Evolutionary conservation across 2,888 invertebrate species (phyloP).

Genomic region (Oxytorus armatus): DNA sequence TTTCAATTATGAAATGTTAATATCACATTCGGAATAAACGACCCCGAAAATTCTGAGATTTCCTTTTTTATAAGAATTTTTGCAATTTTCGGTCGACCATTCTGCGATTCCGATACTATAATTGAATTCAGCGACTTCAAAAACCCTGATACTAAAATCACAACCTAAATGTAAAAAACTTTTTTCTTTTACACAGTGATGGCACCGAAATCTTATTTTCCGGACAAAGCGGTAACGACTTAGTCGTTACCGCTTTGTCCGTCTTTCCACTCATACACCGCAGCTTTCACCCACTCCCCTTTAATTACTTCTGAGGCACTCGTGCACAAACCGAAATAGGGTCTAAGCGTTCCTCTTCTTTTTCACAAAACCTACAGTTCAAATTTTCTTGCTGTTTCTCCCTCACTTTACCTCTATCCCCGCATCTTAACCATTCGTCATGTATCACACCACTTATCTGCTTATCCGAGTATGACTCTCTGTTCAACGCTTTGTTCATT

Average conservation of each 20-base stretch:
- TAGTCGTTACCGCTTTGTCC: conserved; percentile 23
- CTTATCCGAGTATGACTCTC: not conserved
- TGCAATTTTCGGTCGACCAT: too few species aligned
- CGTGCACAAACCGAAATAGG: not conserved
- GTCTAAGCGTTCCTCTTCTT: not conserved
- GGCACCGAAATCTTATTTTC: too few species aligned
- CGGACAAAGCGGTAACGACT: too few species aligned
- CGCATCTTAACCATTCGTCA: not conserved
- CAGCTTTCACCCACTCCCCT: conserved; percentile 19
- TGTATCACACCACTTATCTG: not conserved
- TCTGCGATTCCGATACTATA: too few species aligned
- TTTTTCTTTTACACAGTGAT: not conserved
- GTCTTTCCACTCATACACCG: not conserved
- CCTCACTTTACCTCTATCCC: conserved; percentile 3
- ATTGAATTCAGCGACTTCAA: too few species aligned
- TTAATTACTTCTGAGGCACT: conserved; percentile 21
- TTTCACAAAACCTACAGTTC: not conserved
- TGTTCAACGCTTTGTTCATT: not conserved
- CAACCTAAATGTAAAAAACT: too few species aligned
- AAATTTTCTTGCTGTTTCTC: not conserved
- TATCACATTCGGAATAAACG: too few species aligned
- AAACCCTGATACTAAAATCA: too few species aligned
- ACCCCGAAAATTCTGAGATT: too few species aligned
- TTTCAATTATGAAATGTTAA: too few species aligned
- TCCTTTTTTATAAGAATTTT: too few species aligned